Base-by-base conservation (phyloP, 2,888 invertebrate genomes). In the Lochmaea capreae region DNA sequence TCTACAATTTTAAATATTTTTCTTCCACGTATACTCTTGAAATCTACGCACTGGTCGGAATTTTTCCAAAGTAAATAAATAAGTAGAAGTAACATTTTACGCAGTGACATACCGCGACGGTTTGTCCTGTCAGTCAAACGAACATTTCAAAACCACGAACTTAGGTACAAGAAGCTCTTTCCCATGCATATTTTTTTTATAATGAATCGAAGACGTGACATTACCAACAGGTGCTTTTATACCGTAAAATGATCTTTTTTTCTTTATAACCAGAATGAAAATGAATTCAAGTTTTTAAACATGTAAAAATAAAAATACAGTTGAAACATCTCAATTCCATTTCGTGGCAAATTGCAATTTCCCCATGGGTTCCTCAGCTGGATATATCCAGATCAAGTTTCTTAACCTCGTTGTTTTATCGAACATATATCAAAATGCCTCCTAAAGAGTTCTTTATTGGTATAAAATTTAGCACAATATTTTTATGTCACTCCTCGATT, bases 121-220 rank as follows among this genome's bases (percentile, higher is more conserved):
- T 73, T 73, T 73, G 70, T 70, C 62, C 16, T 70, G 73, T 73
- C 73, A 73, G 52, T 73, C 65, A 69, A 66, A 59, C 11, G 16
- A 57, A 42, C 62, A 16, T 62, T 59, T 69, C 22, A 18, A 65
- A 65, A 58, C 11, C 42, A 46, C 39, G 43, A 22, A 16, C 11
- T 39, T 49, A 12, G n/a, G 22, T 26, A 65, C 57, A 49, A 65
- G 65, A 65, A 65, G 70, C 61, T 11, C 66, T 69, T 73, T 73
- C 73, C 70, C 73, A 73, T 70, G 73, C 73, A 67, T 61, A 67
- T 61, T 73, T 70, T 67, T 52, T 42, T 10, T 66, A 39, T 71
- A 71, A 72, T 72, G 72, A 72, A 26, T 14, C 16, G 43, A 14
- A 16, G 11, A 57, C 67, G 57, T 67, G 67, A 67, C 39, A 16